Percentiles rank a stretch among this genome's conserved stretches.
Evolutionary conservation across 2,888 invertebrate species (phyloP).

Genomic region (Cerceris rybyensis): DNA sequence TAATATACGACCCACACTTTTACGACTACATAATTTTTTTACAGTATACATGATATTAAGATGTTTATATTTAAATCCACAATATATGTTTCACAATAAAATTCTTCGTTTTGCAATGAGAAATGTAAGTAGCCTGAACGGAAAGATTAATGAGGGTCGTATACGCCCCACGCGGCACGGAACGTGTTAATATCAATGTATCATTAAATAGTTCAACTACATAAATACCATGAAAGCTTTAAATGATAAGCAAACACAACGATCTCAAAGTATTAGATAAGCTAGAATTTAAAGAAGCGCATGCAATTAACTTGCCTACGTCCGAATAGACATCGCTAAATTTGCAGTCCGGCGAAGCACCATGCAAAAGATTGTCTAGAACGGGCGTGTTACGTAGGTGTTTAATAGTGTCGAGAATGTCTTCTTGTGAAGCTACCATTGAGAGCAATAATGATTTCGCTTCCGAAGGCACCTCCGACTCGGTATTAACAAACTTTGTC

Average conservation of each 20-base stretch:
- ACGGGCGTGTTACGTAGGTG: slow-evolving; percentile 75
- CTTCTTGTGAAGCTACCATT: slow-evolving; percentile 74
- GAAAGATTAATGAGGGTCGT: too few species aligned
- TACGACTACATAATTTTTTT: too few species aligned
- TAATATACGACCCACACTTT: too few species aligned
- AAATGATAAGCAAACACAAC: not conserved
- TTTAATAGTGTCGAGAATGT: slow-evolving; percentile 74
- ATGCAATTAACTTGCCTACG: slow-evolving; percentile 77
- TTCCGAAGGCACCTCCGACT: slow-evolving; percentile 56
- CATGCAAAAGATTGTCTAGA: slow-evolving; percentile 74
- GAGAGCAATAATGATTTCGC: slow-evolving; percentile 70
- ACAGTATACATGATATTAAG: too few species aligned
- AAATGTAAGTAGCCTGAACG: too few species aligned
- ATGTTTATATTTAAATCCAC: too few species aligned
- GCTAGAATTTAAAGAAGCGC: slow-evolving; percentile 54
- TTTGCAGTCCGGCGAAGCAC: slow-evolving; percentile 73
- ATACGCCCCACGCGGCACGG: too few species aligned
- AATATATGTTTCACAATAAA: too few species aligned
- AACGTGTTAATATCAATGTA: too few species aligned
- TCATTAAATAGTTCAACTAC: too few species aligned
- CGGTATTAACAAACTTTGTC: slow-evolving; percentile 58
- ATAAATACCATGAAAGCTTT: too few species aligned
- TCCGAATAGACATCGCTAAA: slow-evolving; percentile 68
- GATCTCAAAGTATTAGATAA: not conserved
- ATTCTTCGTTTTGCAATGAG: too few species aligned